Conservation (phyloP, 37 sponge, comb jelly and placozoan species). For the Haliclona indistincta region DNA sequence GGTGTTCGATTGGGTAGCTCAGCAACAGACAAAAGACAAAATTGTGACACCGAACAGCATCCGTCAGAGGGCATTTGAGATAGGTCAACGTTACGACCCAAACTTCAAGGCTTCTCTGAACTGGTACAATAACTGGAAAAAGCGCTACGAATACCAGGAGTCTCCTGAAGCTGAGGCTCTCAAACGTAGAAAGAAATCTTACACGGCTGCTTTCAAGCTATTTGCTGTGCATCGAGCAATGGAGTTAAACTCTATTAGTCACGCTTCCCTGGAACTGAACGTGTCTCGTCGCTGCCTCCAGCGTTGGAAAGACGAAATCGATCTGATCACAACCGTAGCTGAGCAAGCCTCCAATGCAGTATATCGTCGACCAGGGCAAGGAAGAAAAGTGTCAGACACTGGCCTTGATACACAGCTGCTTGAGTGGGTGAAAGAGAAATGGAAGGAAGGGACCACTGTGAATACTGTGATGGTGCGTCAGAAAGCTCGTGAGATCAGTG, state of each 20-base stretch:
- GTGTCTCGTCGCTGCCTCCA: constrained; percentile 78
- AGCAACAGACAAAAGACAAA: constrained; percentile 60
- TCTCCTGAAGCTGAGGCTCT: constrained; percentile 59
- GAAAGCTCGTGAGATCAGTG: constrained; percentile 63
- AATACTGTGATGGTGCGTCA: constrained; percentile 47
- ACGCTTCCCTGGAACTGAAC: constrained; percentile 75
- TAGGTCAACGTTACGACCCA: constrained; percentile 67
- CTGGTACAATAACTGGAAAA: constrained; percentile 90
- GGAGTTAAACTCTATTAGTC: constrained; percentile 77
- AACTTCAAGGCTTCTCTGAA: constrained; percentile 86
- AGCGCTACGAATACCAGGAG: constrained; percentile 64
- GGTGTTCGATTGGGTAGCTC: constrained; percentile 72
- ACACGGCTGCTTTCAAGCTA: constrained; percentile 84
- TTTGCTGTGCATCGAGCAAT: constrained; percentile 67
- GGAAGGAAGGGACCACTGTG: constrained; percentile 66
- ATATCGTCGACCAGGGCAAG: constrained; percentile 78
- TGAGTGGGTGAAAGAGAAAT: constrained; percentile 66
- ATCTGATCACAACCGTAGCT: constrained; percentile 75
- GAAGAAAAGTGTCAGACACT: constrained; percentile 66
- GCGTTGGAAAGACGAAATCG: constrained; percentile 77
- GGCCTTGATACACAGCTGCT: constrained; percentile 53
- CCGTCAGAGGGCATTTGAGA: constrained; percentile 78
- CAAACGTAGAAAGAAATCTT: constrained; percentile 67
- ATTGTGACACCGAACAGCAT: constrained; percentile 63
- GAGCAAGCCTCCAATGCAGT: constrained; percentile 72